These are phyloP conservation scores for Ischnura elegans DNA, from an alignment of 2,888 invertebrate genomes.

Conservation along the genomic window DNA sequence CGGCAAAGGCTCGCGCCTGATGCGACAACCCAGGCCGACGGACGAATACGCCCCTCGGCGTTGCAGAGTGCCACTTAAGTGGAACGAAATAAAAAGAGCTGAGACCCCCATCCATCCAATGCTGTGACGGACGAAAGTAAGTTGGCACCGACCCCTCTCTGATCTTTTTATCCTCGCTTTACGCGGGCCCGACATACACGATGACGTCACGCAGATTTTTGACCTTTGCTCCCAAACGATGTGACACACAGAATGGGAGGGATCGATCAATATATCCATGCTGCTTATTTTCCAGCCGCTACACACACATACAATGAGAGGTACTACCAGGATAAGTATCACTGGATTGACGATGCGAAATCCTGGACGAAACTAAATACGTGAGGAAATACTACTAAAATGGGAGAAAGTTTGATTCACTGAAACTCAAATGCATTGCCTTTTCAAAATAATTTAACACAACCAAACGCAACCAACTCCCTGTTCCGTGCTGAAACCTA, in stretches of 20 bases:
- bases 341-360: not conserved
- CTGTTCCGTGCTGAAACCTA: too few species aligned
- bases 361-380: too few species aligned
- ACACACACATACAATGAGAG: not conserved
- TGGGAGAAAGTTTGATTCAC: too few species aligned
- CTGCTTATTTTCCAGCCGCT: not conserved
- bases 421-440: too few species aligned
- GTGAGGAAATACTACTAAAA: too few species aligned
- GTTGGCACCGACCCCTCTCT: conserved; percentile 1
- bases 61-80: not conserved
- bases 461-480: too few species aligned
- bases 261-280: not conserved
- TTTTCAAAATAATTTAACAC: too few species aligned
- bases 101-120: not conserved
- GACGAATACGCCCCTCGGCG: not conserved
- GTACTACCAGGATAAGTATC: not conserved
- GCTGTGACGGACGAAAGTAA: not conserved
- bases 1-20: too few species aligned
- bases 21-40: not conserved
- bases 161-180: not conserved
- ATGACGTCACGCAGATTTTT: conserved; percentile 43
- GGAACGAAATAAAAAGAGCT: too few species aligned
- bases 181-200: not conserved
- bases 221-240: conserved; percentile 22
- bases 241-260: not conserved